Conservation (phyloP, 2,797 vertebrate genomes). For the Karalla daura region DNA sequence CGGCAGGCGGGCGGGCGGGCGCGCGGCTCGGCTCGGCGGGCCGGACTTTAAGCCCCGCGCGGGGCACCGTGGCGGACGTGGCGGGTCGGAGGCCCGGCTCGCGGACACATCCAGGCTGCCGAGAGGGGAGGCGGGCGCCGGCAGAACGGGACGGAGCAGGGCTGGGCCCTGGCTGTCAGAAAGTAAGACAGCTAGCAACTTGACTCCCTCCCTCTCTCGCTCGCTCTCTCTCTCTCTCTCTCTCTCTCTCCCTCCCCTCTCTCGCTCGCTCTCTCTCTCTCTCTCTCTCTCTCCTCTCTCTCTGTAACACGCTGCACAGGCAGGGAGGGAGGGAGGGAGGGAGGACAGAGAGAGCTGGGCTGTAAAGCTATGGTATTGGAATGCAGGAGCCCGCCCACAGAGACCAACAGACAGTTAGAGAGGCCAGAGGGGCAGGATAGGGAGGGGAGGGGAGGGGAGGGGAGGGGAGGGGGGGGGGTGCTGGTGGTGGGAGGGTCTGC, state of each 20-base stretch:
- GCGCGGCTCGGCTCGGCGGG: slow-evolving; percentile 27
- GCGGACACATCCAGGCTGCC: slow-evolving; percentile 39
- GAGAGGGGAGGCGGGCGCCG: slow-evolving; percentile 15
- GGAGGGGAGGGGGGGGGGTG: too few relatives aligned
- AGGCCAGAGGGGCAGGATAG: slow-evolving; percentile 60
- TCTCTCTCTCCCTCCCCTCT: slow-evolving; percentile 47
- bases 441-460: too few relatives aligned
- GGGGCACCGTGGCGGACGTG: slow-evolving; percentile 25
- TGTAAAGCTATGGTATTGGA: slow-evolving; percentile 84
- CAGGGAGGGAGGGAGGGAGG: slow-evolving; percentile 55
- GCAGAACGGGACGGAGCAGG: slow-evolving; percentile 40
- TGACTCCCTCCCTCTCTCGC: slow-evolving; percentile 47
- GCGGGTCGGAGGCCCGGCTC: slow-evolving; percentile 31
- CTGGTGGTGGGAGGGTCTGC: slow-evolving; percentile 55
- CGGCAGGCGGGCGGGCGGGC: slow-evolving; percentile 44
- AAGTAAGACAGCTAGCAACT: slow-evolving; percentile 61
- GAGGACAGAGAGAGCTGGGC: slow-evolving; percentile 81
- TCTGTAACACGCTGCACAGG: slow-evolving; percentile 56
- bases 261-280: slow-evolving; percentile 44
- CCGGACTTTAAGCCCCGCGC: slow-evolving; percentile 58
- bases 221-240: slow-evolving; percentile 45
- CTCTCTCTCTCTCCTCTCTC: too few relatives aligned
- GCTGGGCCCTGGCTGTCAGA: slow-evolving; percentile 54
- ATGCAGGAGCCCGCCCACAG: slow-evolving; percentile 82
- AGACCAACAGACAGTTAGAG: slow-evolving; percentile 77